These are phyloP conservation scores for Trypoxylus dichotomus DNA, from an alignment of 1,140 invertebrate species.

Conservation along the genomic window DNA sequence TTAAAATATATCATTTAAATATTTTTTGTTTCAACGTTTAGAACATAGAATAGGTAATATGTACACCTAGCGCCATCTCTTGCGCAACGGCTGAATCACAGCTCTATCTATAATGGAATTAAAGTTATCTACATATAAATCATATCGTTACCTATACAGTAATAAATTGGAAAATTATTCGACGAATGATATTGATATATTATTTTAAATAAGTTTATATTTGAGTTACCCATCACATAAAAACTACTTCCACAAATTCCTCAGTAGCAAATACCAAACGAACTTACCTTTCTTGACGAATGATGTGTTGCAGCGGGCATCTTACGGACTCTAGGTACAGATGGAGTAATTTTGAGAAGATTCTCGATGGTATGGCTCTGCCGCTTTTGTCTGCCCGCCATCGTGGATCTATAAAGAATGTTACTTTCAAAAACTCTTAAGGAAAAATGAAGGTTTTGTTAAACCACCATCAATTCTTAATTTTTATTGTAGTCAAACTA, in stretches of 20 bases:
- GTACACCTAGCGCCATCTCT: not conserved
- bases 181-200: not conserved
- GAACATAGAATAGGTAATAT: too few species aligned
- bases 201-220: not conserved
- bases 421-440: too few species aligned
- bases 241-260: not conserved
- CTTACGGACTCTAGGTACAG: slow-evolving; percentile 34
- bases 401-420: slow-evolving; percentile 5
- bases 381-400: slow-evolving; percentile 42
- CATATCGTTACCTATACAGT: not conserved
- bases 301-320: not conserved
- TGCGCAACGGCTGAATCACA: not conserved
- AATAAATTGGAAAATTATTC: not conserved
- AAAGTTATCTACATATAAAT: not conserved
- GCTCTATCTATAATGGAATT: not conserved
- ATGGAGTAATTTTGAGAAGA: slow-evolving; percentile 39
- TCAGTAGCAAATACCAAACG: not conserved
- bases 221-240: not conserved
- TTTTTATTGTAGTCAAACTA: too few species aligned
- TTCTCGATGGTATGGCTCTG: slow-evolving; percentile 46
- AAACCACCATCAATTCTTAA: too few species aligned
- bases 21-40: too few species aligned
- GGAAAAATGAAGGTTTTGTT: too few species aligned
- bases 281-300: not conserved
- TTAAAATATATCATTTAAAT: too few species aligned